These are phyloP conservation scores for Lates calcarifer DNA, from an alignment of 2,113 vertebrate genomes.

Conservation along the genomic window DNA sequence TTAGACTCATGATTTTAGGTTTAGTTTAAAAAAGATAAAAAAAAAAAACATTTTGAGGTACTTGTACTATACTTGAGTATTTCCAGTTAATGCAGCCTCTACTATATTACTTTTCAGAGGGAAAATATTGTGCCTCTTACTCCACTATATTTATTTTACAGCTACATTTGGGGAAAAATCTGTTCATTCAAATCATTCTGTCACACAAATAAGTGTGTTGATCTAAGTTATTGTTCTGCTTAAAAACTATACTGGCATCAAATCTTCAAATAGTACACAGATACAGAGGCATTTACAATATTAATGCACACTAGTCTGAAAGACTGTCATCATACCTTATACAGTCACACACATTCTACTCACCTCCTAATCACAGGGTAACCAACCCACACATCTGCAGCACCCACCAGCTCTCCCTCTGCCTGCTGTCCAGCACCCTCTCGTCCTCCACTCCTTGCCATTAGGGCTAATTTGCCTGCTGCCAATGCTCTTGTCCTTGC, in stretches of 20 bases:
- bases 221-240: not conserved
- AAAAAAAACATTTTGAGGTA: too few species aligned
- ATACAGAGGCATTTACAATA: not conserved
- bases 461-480: slow-evolving; percentile 82
- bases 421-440: slow-evolving; percentile 58
- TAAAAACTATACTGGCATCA: not conserved
- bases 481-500: slow-evolving; percentile 75
- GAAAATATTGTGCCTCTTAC: too few species aligned
- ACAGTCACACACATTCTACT: slow-evolving; percentile 17
- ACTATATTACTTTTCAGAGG: too few species aligned
- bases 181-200: not conserved
- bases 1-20: too few species aligned
- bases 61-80: too few species aligned
- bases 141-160: too few species aligned
- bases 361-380: slow-evolving; percentile 12
- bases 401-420: slow-evolving; percentile 49
- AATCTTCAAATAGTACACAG: not conserved
- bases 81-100: too few species aligned
- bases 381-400: slow-evolving; percentile 46
- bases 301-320: not conserved
- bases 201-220: not conserved
- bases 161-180: too few species aligned
- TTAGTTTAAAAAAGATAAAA: too few species aligned
- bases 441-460: slow-evolving; percentile 61
- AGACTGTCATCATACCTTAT: slow-evolving; percentile 14